Evolutionary conservation across 2,113 vertebrate species (phyloP).

Genomic region (Ctenodactylus gundi): DNA sequence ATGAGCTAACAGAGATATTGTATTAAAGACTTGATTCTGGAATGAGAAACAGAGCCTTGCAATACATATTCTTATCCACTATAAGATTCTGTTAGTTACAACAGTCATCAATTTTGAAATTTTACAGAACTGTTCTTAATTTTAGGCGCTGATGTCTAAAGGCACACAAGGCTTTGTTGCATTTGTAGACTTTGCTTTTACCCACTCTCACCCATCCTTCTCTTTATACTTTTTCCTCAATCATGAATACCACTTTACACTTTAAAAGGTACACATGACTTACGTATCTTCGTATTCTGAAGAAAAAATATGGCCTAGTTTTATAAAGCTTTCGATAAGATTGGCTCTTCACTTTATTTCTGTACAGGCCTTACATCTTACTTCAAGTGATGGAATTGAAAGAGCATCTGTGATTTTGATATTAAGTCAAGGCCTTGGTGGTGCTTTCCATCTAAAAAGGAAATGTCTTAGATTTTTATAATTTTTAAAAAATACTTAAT

Average conservation of each 20-base stretch:
- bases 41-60: neutral
- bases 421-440: neutral
- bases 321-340: neutral
- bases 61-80: neutral
- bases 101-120: constrained; percentile 21
- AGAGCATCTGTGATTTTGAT: neutral
- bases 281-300: neutral
- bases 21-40: neutral
- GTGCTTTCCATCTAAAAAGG: neutral
- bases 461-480: neutral
- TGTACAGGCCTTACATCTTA: neutral
- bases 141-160: neutral
- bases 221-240: neutral
- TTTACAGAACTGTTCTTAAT: neutral
- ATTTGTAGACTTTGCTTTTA: neutral
- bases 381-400: neutral
- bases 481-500: neutral
- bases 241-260: neutral
- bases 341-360: no score
- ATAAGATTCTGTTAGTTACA: neutral
- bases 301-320: neutral
- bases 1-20: neutral
- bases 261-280: neutral
- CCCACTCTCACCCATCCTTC: neutral
- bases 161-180: neutral